phyloP scores from a whole-genome alignment of 2,888 invertebrate species.

The Oeneis ivallda region DNA sequence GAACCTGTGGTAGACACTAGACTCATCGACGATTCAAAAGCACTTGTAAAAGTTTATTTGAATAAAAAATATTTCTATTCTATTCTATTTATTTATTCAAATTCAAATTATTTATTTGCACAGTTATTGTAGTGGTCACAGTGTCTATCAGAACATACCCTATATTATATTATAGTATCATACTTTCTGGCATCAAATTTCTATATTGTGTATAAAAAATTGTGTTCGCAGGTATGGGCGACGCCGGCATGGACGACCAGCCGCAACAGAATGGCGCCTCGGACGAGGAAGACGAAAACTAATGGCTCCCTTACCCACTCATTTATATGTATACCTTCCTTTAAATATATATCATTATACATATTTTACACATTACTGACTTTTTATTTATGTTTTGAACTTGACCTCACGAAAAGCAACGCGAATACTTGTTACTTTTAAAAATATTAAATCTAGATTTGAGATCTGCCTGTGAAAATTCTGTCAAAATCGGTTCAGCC shows the following conservation, averaged over 20 bases:
- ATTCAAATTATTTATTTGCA: too few species aligned
- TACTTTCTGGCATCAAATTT: too few species aligned
- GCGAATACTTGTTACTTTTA: not conserved
- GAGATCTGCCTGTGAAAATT: too few species aligned
- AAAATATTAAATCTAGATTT: too few species aligned
- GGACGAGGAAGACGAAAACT: conserved; percentile 69
- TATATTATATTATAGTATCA: too few species aligned
- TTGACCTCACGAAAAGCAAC: not conserved
- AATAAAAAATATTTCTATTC: too few species aligned
- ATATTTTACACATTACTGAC: conserved; percentile 47
- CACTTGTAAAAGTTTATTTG: too few species aligned
- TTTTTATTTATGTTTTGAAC: not conserved
- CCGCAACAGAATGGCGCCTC: conserved; percentile 75
- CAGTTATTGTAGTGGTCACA: too few species aligned
- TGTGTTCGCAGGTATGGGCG: conserved; percentile 66
- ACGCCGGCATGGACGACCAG: conserved; percentile 67
- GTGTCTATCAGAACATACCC: too few species aligned
- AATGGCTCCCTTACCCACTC: conserved; percentile 36
- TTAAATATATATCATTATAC: conserved; percentile 23
- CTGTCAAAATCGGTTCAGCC: not conserved
- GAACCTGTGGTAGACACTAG: too few species aligned
- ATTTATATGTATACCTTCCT: conserved; percentile 17
- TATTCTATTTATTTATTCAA: too few species aligned
- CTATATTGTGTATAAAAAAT: not conserved
- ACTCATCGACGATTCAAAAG: too few species aligned